Base-by-base conservation (phyloP, 1,140 invertebrate genomes). In the Drosophila saltans region DNA sequence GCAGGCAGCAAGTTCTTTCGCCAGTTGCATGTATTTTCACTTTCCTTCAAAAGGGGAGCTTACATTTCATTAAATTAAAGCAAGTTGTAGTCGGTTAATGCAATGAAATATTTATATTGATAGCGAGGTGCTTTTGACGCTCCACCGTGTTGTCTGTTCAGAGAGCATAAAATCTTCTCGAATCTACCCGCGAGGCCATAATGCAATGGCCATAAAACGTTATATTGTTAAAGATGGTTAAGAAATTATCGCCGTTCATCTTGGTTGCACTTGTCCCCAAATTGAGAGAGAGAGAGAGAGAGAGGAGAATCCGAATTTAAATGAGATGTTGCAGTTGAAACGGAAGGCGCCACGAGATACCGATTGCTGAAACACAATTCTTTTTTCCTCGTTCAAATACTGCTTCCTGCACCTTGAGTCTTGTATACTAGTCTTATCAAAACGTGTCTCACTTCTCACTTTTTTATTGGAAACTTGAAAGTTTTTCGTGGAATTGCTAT, bases 191-290 rank as follows among this genome's bases (percentile, higher is more conserved):
- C 60, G 71, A 16, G 9, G 10, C 30, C 3, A 36, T 36, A 43
- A 60, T 55, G 43, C 41, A 69, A 36, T 36, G 33, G 33, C 33
- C 33, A 36, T 36, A 36, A 48, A 36, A 67, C 28, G 8, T 4
- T 57, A 43, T 24, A 11, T 55, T 40, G 33, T 66, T 63, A 43
- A 62, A 69, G 66, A 86, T 75, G 55, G 76, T 80, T 80, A 67
- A 41, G 73, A 89, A 89, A 80, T 89, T 88, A 89, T 52, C 80
- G 66, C 83, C 69, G 68, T 88, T 80, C 48, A 21, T 45, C 70
- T 58, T 77, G 76, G 68, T 9, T 83, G 77, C 80, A 70, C 69
- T 45, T 40, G 33, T 11, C 39, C 1, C 26, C n/a, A 52, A 60
- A 57, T 0, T 30, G 28, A 16, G 16, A 16, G 64, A 58, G 41